phyloP scores from a whole-genome alignment of 2,888 invertebrate species.

The Drosophila falleni region DNA sequence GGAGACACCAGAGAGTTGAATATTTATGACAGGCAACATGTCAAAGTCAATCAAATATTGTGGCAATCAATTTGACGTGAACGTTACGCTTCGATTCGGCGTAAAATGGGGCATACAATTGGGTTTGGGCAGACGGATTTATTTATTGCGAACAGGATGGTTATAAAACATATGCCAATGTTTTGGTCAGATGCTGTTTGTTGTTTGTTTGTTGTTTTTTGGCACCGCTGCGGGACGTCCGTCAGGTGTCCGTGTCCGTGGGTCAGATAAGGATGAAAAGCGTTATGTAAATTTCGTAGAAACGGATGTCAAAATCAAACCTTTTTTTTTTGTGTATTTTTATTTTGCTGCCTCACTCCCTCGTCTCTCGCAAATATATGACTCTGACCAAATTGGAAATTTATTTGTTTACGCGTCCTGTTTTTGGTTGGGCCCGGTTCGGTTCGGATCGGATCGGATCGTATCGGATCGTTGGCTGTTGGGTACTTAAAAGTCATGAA shows the following conservation, averaged over 20 bases:
- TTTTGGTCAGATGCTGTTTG: constrained; percentile 38
- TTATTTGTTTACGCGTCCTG: constrained; percentile 79
- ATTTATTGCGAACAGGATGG: constrained; percentile 72
- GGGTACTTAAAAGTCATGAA: constrained; percentile 79
- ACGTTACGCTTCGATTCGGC: constrained; percentile 53
- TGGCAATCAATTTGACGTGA: constrained; percentile 81
- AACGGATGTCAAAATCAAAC: constrained; percentile 74
- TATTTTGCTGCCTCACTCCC: constrained; percentile 15
- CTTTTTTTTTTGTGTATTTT: constrained; percentile 35
- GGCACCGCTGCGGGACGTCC: constrained; percentile 72
- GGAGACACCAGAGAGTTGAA: constrained; percentile 21
- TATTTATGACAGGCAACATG: constrained; percentile 83
- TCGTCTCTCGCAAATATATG: constrained; percentile 66
- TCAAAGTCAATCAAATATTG: constrained; percentile 84
- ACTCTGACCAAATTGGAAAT: constrained; percentile 79
- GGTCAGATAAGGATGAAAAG: constrained; percentile 75
- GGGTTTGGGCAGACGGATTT: constrained; percentile 56
- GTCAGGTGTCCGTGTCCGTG: constrained; percentile 72
- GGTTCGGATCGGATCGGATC: constrained; percentile 20
- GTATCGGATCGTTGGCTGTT: constrained; percentile 19
- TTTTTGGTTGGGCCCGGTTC: constrained; percentile 9
- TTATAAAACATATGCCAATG: constrained; percentile 75
- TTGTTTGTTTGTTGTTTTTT: constrained; percentile 49
- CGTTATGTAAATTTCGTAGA: constrained; percentile 78
- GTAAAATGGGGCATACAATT: constrained; percentile 15